Conservation (phyloP, 2,113 vertebrate species). For the Pelobates fuscus region DNA sequence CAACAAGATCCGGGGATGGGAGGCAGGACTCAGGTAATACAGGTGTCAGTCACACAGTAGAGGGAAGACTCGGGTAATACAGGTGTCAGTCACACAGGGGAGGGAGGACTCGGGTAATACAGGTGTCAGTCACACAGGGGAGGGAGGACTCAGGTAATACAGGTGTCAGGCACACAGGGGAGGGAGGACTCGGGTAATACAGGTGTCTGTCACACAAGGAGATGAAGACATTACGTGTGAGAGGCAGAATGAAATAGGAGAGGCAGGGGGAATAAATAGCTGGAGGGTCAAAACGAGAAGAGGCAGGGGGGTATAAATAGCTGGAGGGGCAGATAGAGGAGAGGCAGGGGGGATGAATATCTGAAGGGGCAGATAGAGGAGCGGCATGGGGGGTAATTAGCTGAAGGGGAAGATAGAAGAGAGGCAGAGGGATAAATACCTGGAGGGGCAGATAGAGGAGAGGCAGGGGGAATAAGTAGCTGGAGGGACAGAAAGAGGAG, state of each 20-base stretch:
- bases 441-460: not conserved
- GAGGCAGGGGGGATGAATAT: not conserved
- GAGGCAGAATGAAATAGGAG: not conserved
- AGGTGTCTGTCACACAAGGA: not conserved
- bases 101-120: not conserved
- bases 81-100: not conserved
- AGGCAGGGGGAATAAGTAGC: too few species aligned
- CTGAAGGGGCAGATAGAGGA: too few species aligned
- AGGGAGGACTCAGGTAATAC: not conserved
- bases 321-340: too few species aligned
- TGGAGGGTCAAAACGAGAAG: conserved; percentile 31
- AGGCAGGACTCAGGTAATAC: too few species aligned
- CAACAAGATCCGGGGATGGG: too few species aligned
- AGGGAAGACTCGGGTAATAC: not conserved
- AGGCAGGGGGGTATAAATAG: not conserved
- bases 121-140: not conserved
- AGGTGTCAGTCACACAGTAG: too few species aligned
- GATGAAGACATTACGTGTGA: not conserved
- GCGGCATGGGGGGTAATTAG: too few species aligned
- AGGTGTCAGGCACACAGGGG: not conserved
- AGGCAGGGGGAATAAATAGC: conserved; percentile 4
- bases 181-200: not conserved
- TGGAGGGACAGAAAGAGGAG: not conserved
- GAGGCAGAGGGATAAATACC: too few species aligned
- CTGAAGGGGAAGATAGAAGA: too few species aligned